Evolutionary conservation across 2,888 invertebrate species (phyloP).

Genomic region (Agriopis aurantiaria): DNA sequence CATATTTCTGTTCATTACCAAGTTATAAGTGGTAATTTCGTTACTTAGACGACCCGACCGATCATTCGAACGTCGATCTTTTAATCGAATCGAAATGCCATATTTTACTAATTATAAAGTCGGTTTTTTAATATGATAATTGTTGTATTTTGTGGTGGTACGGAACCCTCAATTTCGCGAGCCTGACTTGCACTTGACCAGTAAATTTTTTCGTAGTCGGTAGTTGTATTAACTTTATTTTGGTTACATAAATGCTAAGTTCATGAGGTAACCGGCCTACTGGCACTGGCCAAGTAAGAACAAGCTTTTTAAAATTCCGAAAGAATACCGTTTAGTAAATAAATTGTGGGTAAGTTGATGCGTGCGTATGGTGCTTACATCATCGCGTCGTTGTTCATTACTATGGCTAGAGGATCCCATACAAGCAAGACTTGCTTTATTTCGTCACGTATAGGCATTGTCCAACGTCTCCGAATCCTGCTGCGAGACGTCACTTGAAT

Average conservation of each 20-base stretch:
- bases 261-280: background rate
- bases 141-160: too few species aligned
- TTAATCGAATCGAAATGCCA: too few species aligned
- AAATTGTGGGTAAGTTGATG: background rate
- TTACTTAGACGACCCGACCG: too few species aligned
- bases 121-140: too few species aligned
- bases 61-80: too few species aligned
- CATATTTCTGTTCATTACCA: too few species aligned
- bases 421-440: background rate
- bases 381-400: background rate
- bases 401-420: background rate
- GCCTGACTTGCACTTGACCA: too few species aligned
- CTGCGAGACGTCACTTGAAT: slow-evolving; percentile 20
- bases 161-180: too few species aligned
- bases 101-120: too few species aligned
- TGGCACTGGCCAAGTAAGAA: background rate
- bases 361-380: slow-evolving; percentile 2
- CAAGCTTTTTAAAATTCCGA: slow-evolving; percentile 9
- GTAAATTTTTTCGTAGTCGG: too few species aligned
- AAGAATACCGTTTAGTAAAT: slow-evolving; percentile 9
- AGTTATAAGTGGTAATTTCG: too few species aligned
- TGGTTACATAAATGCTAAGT: background rate
- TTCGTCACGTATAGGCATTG: slow-evolving; percentile 30
- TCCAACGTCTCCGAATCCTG: slow-evolving; percentile 26
- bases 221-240: too few species aligned